Percentiles rank a stretch among this genome's conserved stretches.
Conservation (phyloP, 2,888 invertebrate genomes). For the Arrhopalites spinosus region DNA sequence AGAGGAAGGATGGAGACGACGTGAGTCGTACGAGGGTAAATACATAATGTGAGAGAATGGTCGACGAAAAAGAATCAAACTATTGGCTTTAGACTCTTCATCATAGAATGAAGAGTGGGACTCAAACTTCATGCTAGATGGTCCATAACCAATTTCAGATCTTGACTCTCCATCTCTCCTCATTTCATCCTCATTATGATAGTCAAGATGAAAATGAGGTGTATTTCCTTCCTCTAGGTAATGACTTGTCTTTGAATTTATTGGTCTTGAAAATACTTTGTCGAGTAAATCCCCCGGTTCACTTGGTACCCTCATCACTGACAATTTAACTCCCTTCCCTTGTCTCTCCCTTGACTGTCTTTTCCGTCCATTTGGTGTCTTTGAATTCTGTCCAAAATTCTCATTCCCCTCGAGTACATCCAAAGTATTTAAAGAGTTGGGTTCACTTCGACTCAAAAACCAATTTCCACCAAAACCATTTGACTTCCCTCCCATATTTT, state of each 20-base stretch:
- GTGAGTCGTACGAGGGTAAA: conserved; percentile 65
- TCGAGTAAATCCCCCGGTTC: conserved; percentile 34
- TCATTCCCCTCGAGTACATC: not conserved
- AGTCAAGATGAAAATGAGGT: too few relatives aligned
- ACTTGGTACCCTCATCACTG: conserved; percentile 26
- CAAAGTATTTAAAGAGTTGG: conserved; percentile 68
- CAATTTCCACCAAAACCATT: conserved; percentile 65
- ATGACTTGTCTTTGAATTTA: not conserved
- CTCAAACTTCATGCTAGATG: conserved; percentile 53
- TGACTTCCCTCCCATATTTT: not conserved
- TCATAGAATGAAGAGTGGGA: conserved; percentile 28
- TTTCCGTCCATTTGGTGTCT: not conserved
- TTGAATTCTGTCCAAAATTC: not conserved
- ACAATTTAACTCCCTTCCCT: conserved; percentile 38
- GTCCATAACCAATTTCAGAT: conserved; percentile 56
- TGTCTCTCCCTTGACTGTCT: conserved; percentile 1
- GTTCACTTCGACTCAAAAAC: conserved; percentile 80
- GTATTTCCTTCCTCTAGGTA: conserved; percentile 8
- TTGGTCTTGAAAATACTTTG: conserved; percentile 35
- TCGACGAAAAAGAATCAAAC: conserved; percentile 54
- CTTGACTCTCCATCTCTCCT: conserved; percentile 26
- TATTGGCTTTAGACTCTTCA: conserved; percentile 27
- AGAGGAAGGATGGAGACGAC: conserved; percentile 36
- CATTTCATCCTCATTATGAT: not conserved
- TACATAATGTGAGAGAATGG: conserved; percentile 76